Evolutionary conservation across 2,113 vertebrate genomes (phyloP).

Genomic region (Corynorhinus townsendii): DNA sequence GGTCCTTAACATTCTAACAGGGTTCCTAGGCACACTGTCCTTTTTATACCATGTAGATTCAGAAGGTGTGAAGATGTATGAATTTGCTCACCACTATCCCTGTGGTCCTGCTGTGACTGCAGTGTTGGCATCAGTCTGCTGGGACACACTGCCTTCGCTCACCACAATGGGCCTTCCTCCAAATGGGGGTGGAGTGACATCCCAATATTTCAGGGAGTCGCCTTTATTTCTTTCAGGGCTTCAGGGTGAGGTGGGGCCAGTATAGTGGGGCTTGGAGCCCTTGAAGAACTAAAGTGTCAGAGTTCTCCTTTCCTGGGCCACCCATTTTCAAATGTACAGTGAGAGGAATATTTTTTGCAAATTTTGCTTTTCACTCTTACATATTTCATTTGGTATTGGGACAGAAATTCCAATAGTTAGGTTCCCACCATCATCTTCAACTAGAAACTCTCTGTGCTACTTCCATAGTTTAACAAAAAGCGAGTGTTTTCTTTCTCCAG

Average conservation of each 20-base stretch:
- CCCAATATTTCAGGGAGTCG: rapidly evolving
- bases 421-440: not conserved
- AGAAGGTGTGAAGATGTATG: too few species aligned
- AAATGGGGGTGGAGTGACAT: not conserved
- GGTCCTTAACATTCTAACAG: too few species aligned
- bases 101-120: not conserved
- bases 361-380: not conserved
- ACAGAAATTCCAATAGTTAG: not conserved
- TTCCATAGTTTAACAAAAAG: not conserved
- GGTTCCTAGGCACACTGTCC: too few species aligned
- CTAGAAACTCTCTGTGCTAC: not conserved
- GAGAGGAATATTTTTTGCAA: not conserved
- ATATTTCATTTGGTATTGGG: not conserved
- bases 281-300: rapidly evolving
- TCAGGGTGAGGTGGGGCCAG: not conserved
- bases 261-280: too few species aligned
- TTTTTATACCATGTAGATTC: too few species aligned
- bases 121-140: too few species aligned
- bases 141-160: too few species aligned
- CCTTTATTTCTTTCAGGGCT: not conserved
- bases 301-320: not conserved
- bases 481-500: not conserved
- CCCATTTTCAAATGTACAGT: too few species aligned
- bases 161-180: not conserved
- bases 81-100: not conserved